These are phyloP conservation scores for Halcyon badia DNA, from an alignment of 2,797 vertebrate species.

Conservation along the genomic window DNA sequence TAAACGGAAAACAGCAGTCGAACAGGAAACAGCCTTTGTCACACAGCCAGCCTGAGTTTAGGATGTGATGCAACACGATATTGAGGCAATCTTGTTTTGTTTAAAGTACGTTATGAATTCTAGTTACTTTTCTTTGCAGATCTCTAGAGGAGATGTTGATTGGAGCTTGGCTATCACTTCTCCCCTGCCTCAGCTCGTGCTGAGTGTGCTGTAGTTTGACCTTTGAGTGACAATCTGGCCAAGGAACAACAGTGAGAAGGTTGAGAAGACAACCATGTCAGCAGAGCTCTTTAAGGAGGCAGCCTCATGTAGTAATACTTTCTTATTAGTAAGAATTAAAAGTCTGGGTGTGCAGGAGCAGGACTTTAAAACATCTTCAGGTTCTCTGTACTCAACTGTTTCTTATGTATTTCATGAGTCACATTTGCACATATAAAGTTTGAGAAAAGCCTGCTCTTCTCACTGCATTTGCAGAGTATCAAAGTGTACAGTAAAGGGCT, in stretches of 20 bases:
- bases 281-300: not conserved
- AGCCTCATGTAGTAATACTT: not conserved
- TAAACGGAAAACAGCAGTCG: not conserved
- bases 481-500: not conserved
- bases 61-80: conserved; percentile 35
- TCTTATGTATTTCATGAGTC: not conserved
- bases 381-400: not conserved
- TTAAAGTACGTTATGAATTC: conserved; percentile 40
- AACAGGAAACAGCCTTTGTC: conserved; percentile 37
- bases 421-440: not conserved
- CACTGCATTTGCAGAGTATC: not conserved
- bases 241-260: conserved; percentile 5
- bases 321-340: not conserved
- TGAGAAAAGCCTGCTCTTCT: not conserved
- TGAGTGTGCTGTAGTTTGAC: conserved; percentile 36
- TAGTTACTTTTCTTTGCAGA: conserved; percentile 35
- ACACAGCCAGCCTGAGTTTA: conserved; percentile 9
- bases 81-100: conserved; percentile 16
- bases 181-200: not conserved
- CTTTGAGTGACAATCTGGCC: conserved; percentile 16
- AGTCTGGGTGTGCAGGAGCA: not conserved
- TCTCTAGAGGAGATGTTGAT: conserved; percentile 32
- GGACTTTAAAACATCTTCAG: not conserved
- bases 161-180: conserved; percentile 35
- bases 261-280: conserved; percentile 7